Evolutionary conservation across 2,113 vertebrate species (phyloP).

Genomic region (Engystomops pustulosus): DNA sequence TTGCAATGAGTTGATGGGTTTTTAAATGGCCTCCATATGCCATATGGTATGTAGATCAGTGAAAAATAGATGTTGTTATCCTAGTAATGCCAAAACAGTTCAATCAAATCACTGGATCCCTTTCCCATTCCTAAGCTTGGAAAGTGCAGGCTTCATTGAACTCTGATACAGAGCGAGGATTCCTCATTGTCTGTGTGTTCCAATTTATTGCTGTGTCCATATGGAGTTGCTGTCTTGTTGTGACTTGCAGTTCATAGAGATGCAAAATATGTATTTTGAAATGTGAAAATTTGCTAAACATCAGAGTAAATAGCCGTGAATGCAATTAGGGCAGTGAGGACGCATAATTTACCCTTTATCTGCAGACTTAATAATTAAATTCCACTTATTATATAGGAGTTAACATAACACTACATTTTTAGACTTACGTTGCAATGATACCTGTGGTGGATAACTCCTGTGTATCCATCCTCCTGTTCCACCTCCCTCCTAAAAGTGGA

Average conservation of each 20-base stretch:
- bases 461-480: too few species aligned
- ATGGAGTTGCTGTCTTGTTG: slow-evolving; percentile 24
- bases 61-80: slow-evolving; percentile 25
- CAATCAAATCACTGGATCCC: slow-evolving; percentile 47
- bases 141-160: slow-evolving; percentile 41
- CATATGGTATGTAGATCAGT: slow-evolving; percentile 18
- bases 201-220: slow-evolving; percentile 35
- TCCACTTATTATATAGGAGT: too few species aligned
- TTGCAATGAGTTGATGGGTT: slow-evolving; percentile 12
- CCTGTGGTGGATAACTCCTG: too few species aligned
- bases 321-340: not conserved
- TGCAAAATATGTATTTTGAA: not conserved
- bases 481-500: too few species aligned
- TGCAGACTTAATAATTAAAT: too few species aligned
- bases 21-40: slow-evolving; percentile 55
- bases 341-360: not conserved
- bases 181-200: slow-evolving; percentile 32
- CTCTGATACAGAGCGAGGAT: slow-evolving; percentile 24
- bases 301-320: not conserved
- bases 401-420: too few species aligned
- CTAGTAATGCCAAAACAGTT: slow-evolving; percentile 42
- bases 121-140: slow-evolving; percentile 39
- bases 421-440: too few species aligned
- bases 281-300: not conserved
- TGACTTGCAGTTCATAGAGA: slow-evolving; percentile 18